These are phyloP conservation scores for Acleris holmiana DNA, from an alignment of 2,888 invertebrate genomes.

Conservation along the genomic window DNA sequence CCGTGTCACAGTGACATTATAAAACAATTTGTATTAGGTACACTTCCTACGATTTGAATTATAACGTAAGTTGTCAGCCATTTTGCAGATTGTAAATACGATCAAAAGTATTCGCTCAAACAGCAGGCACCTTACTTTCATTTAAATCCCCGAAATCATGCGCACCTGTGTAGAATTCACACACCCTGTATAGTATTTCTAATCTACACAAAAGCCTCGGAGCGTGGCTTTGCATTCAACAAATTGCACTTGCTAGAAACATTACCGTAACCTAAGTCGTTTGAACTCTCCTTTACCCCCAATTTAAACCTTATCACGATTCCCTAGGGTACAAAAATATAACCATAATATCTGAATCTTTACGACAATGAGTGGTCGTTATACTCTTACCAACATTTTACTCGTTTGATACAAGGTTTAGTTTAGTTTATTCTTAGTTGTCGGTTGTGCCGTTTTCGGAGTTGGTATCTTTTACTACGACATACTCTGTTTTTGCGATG, in stretches of 20 bases:
- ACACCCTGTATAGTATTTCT: not conserved
- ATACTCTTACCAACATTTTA: not conserved
- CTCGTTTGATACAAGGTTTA: not conserved
- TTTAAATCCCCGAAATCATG: not conserved
- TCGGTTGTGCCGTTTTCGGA: not conserved
- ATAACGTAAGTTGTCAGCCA: no score
- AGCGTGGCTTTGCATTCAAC: slow-evolving; percentile 21
- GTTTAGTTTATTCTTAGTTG: not conserved
- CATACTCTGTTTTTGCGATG: slow-evolving; percentile 1
- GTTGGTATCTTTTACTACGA: not conserved
- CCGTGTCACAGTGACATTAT: no score
- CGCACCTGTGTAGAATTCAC: not conserved
- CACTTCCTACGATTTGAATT: no score
- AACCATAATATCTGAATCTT: slow-evolving; percentile 1
- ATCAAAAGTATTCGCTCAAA: no score
- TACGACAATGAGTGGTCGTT: slow-evolving; percentile 13
- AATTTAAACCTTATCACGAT: not conserved
- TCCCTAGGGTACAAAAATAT: not conserved
- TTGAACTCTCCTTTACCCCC: slow-evolving; percentile 2
- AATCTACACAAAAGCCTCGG: slow-evolving; percentile 28
- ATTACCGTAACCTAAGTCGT: slow-evolving; percentile 24
- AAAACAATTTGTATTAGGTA: no score
- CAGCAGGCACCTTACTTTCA: no score
- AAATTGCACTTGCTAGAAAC: slow-evolving; percentile 33
- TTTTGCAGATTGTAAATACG: no score